Evolutionary conservation across 92 coral and sea anemone species (phyloP).

Genomic region (Chrysogorgia sp.): DNA sequence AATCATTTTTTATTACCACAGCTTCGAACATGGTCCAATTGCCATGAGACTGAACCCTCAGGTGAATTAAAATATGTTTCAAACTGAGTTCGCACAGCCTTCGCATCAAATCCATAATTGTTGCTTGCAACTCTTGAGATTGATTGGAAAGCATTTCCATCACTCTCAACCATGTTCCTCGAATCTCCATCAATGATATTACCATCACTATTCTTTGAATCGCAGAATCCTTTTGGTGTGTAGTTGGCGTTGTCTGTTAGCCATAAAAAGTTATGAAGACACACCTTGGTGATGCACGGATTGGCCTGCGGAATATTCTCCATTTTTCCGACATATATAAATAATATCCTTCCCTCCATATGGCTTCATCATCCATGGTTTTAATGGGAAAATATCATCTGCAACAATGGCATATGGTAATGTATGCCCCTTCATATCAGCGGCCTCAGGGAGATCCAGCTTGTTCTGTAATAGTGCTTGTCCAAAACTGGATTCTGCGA

Average conservation of each 20-base stretch:
- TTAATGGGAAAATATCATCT: conserved; percentile 54
- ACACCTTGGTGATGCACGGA: conserved; percentile 50
- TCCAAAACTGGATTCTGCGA: conserved; percentile 20
- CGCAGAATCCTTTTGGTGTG: no score
- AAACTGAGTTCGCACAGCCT: conserved; percentile 11
- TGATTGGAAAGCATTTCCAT: conserved; percentile 5
- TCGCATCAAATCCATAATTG: conserved; percentile 25
- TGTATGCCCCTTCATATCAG: background rate
- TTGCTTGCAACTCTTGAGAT: conserved; percentile 24
- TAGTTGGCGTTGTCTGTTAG: background rate
- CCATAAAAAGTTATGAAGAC: conserved; percentile 37
- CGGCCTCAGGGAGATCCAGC: conserved; percentile 14
- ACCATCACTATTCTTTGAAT: no score
- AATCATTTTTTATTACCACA: no score
- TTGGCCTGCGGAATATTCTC: conserved; percentile 41
- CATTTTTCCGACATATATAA: conserved; percentile 36
- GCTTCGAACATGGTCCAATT: conserved; percentile 30
- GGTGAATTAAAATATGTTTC: conserved; percentile 16
- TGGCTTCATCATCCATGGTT: conserved; percentile 51
- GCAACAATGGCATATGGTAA: conserved; percentile 47
- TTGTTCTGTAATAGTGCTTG: background rate
- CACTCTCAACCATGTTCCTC: no score
- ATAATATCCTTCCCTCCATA: conserved; percentile 44
- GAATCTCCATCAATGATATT: no score
- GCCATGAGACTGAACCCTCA: conserved; percentile 36